Evolutionary conservation across 2,113 vertebrate genomes (phyloP).

Genomic region (Paramormyrops kingsleyae): DNA sequence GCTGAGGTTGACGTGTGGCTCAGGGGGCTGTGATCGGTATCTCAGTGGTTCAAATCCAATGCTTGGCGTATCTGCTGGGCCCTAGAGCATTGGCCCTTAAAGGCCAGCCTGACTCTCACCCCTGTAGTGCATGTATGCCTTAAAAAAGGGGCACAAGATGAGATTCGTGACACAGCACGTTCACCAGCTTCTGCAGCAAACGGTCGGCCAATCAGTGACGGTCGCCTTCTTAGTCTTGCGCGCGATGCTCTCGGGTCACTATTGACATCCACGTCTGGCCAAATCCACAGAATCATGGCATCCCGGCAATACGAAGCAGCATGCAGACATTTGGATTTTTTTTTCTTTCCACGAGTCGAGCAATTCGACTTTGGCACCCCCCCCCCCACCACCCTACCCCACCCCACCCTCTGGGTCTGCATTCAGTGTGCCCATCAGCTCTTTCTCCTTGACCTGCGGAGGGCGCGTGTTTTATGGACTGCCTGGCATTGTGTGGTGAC

Average conservation of each 20-base stretch:
- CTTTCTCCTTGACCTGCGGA: neutral
- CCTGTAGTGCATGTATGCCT: neutral
- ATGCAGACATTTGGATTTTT: neutral
- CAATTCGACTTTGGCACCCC: neutral
- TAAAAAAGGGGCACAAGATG: neutral
- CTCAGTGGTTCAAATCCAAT: neutral
- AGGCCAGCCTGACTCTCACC: neutral
- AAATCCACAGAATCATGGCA: neutral
- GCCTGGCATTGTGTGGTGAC: neutral
- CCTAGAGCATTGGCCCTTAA: neutral
- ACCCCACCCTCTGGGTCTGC: neutral
- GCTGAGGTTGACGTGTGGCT: neutral
- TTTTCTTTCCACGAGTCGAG: neutral
- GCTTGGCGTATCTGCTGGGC: neutral
- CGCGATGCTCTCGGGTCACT: neutral
- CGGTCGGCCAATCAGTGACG: neutral
- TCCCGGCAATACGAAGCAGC: neutral
- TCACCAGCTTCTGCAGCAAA: neutral
- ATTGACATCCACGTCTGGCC: neutral
- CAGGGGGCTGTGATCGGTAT: neutral
- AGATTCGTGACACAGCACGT: neutral
- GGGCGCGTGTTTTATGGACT: neutral
- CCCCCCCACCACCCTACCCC: no score
- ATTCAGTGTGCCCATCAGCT: neutral
- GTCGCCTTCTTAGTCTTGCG: neutral